phyloP scores from a whole-genome alignment of 2,888 invertebrate genomes.

The Noctua janthe region DNA sequence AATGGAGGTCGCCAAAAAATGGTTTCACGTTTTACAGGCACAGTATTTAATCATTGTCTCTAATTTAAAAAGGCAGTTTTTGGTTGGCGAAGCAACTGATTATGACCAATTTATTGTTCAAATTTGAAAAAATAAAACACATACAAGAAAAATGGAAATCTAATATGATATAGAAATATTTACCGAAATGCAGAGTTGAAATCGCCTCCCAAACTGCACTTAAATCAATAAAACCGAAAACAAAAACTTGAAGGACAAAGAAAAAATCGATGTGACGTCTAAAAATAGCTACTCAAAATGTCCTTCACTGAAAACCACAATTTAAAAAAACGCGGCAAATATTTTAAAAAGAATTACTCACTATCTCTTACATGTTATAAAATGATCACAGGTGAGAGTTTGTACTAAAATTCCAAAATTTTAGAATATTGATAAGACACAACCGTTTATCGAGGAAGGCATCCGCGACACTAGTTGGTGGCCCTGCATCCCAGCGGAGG shows the following conservation, averaged over 20 bases:
- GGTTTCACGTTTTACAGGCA: not conserved
- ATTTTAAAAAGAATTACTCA: not conserved
- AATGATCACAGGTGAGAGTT: constrained; percentile 28
- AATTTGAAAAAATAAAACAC: too few relatives aligned
- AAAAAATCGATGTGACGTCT: not conserved
- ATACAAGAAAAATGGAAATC: too few relatives aligned
- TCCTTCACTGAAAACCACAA: not conserved
- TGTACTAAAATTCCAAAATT: not conserved
- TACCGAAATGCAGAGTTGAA: not conserved
- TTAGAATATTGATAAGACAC: constrained; percentile 51
- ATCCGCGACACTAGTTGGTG: constrained; percentile 39
- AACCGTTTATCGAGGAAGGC: constrained; percentile 40
- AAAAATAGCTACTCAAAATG: constrained; percentile 4
- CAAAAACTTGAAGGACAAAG: not conserved
- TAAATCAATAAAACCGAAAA: not conserved
- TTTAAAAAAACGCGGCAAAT: not conserved
- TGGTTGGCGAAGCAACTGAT: too few relatives aligned
- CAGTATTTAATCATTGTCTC: not conserved
- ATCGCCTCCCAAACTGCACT: constrained; percentile 5
- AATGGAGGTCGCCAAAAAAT: constrained; percentile 21
- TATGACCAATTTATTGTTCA: too few relatives aligned
- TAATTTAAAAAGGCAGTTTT: constrained; percentile 1
- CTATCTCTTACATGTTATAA: constrained; percentile 31
- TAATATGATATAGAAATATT: not conserved
- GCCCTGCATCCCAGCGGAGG: constrained; percentile 29